Conservation (phyloP, 1,140 invertebrate genomes). For the Holotrichia oblita region DNA sequence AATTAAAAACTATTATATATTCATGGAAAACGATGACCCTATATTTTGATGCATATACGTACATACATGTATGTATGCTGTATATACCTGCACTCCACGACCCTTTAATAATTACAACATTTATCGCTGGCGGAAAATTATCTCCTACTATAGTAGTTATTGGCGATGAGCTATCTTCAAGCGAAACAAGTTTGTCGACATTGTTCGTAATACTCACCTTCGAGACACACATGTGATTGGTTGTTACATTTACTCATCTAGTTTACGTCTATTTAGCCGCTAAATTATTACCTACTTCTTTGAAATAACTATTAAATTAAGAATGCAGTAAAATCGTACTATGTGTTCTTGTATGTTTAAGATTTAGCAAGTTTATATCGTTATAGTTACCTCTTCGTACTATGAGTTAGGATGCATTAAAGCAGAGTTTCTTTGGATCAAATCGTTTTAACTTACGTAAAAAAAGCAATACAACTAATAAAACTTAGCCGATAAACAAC, state of each 20-base stretch:
- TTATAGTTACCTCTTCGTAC: no score
- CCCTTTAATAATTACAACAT: slow-evolving; percentile 37
- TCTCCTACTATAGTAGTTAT: slow-evolving; percentile 18
- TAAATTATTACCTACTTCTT: neutral
- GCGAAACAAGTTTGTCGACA: slow-evolving; percentile 16
- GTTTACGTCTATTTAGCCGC: neutral
- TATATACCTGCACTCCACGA: neutral
- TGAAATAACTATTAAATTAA: no score
- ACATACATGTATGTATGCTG: neutral
- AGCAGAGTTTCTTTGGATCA: no score
- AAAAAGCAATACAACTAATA: no score
- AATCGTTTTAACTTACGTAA: no score
- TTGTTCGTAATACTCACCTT: neutral
- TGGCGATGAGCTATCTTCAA: neutral
- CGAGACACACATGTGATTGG: neutral
- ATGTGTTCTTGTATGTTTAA: no score
- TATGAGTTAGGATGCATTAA: no score
- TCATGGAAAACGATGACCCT: slow-evolving; percentile 37
- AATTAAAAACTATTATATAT: slow-evolving; percentile 43
- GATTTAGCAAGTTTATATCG: no score
- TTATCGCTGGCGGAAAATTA: slow-evolving; percentile 35
- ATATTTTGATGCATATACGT: no score
- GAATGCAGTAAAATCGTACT: no score
- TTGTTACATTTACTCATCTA: neutral
- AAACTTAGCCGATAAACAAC: no score